phyloP scores from a whole-genome alignment of 2,797 vertebrate species.

The Etheostoma nigrum region DNA sequence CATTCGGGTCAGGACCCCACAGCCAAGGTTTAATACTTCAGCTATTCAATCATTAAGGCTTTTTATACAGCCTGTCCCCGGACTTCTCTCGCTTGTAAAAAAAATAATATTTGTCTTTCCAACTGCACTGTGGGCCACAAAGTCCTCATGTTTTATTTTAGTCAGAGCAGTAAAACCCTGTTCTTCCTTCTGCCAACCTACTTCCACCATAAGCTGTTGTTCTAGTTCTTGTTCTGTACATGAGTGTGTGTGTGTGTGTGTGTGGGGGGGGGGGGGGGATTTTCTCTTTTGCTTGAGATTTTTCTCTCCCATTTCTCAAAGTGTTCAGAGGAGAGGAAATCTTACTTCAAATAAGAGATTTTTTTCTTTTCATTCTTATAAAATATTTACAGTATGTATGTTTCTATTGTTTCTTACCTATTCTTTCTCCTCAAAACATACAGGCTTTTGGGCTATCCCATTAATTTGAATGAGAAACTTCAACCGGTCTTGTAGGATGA shows the following conservation, averaged over 20 bases:
- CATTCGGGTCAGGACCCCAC: conserved; percentile 66
- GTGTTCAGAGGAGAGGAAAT: not conserved
- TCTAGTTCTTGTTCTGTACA: conserved; percentile 63
- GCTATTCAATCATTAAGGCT: conserved; percentile 84
- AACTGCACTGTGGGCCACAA: conserved; percentile 87
- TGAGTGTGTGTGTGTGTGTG: conserved; percentile 35
- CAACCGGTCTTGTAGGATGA: not conserved
- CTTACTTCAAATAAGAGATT: not conserved
- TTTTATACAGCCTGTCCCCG: conserved; percentile 79
- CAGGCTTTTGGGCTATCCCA: not conserved
- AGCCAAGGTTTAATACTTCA: conserved; percentile 85
- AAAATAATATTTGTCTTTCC: conserved; percentile 90
- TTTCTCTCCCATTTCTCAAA: conserved; percentile 29
- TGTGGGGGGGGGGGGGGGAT: not conserved
- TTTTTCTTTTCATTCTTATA: not conserved
- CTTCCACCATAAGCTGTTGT: conserved; percentile 73
- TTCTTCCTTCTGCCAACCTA: conserved; percentile 72
- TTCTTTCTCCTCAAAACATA: not conserved
- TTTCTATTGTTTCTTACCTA: not conserved
- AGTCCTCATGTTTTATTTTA: conserved; percentile 87
- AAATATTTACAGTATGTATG: not conserved
- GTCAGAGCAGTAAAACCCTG: conserved; percentile 82
- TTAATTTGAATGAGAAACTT: not conserved
- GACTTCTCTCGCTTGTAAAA: conserved; percentile 83
- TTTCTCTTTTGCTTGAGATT: conserved; percentile 44